These are phyloP conservation scores for Chaenocephalus aceratus DNA, from an alignment of 2,113 vertebrate species.

Conservation along the genomic window DNA sequence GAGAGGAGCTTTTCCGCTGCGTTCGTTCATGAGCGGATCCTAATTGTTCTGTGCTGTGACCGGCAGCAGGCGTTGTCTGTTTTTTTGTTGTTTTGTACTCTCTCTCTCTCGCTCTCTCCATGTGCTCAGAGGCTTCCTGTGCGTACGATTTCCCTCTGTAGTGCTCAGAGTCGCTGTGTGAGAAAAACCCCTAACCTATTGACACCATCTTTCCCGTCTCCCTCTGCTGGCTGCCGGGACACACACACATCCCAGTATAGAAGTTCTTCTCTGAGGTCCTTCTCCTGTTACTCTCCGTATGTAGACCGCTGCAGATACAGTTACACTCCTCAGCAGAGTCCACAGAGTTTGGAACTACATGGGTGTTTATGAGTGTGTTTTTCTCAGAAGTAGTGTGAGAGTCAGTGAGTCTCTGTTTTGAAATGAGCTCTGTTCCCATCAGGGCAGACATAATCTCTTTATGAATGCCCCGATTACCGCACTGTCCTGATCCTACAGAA, in stretches of 20 bases:
- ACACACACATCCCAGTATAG: constrained; percentile 45
- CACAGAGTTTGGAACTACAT: background rate
- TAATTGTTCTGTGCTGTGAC: constrained; percentile 11
- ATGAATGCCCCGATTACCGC: constrained; percentile 77
- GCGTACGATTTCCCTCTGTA: constrained; percentile 37
- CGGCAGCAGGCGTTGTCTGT: constrained; percentile 42
- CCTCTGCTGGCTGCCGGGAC: constrained; percentile 55
- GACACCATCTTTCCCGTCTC: constrained; percentile 56
- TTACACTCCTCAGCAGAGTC: constrained; percentile 49
- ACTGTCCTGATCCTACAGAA: constrained; percentile 46
- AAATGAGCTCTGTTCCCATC: constrained; percentile 56
- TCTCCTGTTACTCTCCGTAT: constrained; percentile 43
- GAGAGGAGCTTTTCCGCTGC: background rate
- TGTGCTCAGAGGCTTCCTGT: constrained; percentile 66
- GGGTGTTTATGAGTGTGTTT: constrained; percentile 20
- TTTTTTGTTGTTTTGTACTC: background rate
- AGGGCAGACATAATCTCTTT: constrained; percentile 71
- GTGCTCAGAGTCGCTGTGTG: constrained; percentile 40
- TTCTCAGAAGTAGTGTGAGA: constrained; percentile 9
- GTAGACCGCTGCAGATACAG: constrained; percentile 52
- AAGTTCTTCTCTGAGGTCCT: constrained; percentile 29
- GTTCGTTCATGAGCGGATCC: constrained; percentile 18
- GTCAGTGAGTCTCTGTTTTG: constrained; percentile 27
- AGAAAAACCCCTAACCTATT: constrained; percentile 53
- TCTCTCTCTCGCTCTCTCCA: constrained; percentile 16